phyloP scores from a whole-genome alignment of 2,113 vertebrate species.

The Nothocercus julius region DNA sequence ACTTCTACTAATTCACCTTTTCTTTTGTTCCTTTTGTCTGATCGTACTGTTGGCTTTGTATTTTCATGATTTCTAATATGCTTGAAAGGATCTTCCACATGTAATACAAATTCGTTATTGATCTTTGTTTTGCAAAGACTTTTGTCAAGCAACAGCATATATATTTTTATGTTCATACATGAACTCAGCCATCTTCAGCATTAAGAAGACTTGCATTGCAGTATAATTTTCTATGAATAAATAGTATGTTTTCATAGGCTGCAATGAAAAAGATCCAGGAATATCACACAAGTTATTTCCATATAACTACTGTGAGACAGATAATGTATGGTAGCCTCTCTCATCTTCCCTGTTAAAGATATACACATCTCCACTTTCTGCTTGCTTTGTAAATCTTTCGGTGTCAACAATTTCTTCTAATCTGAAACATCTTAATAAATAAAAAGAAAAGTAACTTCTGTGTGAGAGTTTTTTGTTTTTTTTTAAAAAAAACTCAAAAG shows the following conservation, averaged over 20 bases:
- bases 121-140: neutral
- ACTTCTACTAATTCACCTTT: neutral
- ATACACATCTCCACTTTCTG: neutral
- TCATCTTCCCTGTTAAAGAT: neutral
- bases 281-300: neutral
- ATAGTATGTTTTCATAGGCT: neutral
- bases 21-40: neutral
- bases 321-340: neutral
- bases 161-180: neutral
- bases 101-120: neutral
- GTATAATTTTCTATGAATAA: neutral
- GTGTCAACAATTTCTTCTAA: neutral
- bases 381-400: neutral
- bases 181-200: neutral
- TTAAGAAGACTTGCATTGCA: neutral
- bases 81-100: neutral
- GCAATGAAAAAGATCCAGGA: neutral
- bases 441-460: neutral
- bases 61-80: neutral
- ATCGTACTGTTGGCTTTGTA: neutral
- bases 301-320: neutral
- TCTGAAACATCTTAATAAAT: neutral
- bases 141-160: neutral
- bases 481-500: rapidly evolving
- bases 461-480: neutral